Conservation (phyloP, 2,888 invertebrate genomes). For the Galeopsomyia nigrocyanea region DNA sequence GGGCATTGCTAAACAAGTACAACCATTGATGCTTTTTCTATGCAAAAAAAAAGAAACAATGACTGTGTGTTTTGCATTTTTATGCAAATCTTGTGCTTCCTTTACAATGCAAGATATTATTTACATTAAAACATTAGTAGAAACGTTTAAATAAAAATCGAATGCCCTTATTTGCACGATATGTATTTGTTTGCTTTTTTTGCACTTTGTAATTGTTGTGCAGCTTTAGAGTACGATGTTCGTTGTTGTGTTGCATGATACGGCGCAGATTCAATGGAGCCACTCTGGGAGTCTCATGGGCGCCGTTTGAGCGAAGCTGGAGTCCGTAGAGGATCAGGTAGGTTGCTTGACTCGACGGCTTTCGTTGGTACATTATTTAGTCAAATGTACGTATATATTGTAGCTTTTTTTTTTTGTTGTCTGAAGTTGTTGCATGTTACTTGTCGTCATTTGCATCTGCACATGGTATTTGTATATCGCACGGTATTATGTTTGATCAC, state of each 20-base stretch:
- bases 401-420: conserved; percentile 4
- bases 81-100: no score
- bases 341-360: conserved; percentile 49
- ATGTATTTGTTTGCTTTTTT: no score
- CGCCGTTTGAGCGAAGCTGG: conserved; percentile 83
- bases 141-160: no score
- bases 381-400: conserved; percentile 6
- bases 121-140: no score
- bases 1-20: conserved; percentile 10
- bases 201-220: conserved; percentile 46
- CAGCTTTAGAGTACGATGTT: conserved; percentile 35
- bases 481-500: no score
- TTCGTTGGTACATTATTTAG: neutral
- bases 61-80: no score
- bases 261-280: conserved; percentile 75
- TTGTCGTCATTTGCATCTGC: neutral
- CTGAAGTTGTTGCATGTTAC: neutral
- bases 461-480: no score
- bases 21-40: no score
- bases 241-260: conserved; percentile 59
- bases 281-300: conserved; percentile 81
- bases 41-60: no score
- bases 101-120: no score
- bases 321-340: conserved; percentile 83
- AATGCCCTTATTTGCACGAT: no score